Evolutionary conservation across 1,140 invertebrate genomes (phyloP).

Genomic region (Manduca sexta): DNA sequence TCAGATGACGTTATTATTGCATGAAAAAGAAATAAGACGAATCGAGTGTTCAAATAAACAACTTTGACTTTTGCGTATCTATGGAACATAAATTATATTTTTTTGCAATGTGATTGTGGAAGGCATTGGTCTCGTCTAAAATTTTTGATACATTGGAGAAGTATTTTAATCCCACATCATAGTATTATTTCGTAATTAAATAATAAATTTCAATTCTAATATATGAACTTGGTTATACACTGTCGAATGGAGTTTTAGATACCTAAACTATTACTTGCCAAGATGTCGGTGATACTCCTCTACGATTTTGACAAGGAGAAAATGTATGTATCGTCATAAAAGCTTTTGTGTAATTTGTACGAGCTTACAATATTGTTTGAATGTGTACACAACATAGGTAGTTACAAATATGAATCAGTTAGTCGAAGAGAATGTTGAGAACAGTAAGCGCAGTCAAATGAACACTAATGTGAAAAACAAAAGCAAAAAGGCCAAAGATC

Average conservation of each 20-base stretch:
- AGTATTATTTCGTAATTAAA: constrained; percentile 30
- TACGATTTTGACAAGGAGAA: constrained; percentile 66
- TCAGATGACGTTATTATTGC: too few species aligned
- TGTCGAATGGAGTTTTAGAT: constrained; percentile 30
- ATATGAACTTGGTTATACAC: constrained; percentile 23
- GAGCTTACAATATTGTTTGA: constrained; percentile 54
- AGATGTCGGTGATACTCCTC: constrained; percentile 69
- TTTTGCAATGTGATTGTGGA: constrained; percentile 70
- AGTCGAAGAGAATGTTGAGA: constrained; percentile 53
- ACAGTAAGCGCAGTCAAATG: constrained; percentile 54
- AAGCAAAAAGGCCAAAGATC: constrained; percentile 69
- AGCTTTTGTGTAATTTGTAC: constrained; percentile 44
- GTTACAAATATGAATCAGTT: constrained; percentile 60
- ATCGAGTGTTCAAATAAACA: not conserved
- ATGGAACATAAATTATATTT: constrained; percentile 13
- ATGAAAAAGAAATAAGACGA: not conserved
- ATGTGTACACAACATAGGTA: constrained; percentile 66
- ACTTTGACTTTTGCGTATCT: not conserved
- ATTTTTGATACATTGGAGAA: constrained; percentile 45
- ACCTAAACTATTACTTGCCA: constrained; percentile 51
- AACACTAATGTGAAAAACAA: constrained; percentile 58
- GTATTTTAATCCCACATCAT: constrained; percentile 45
- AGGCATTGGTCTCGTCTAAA: constrained; percentile 43
- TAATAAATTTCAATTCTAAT: constrained; percentile 31
- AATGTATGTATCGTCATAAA: constrained; percentile 52